Evolutionary conservation across 2,888 invertebrate genomes (phyloP), one percentile per base, ranked within the genome.

Genomic region (Papilio gigon): DNA sequence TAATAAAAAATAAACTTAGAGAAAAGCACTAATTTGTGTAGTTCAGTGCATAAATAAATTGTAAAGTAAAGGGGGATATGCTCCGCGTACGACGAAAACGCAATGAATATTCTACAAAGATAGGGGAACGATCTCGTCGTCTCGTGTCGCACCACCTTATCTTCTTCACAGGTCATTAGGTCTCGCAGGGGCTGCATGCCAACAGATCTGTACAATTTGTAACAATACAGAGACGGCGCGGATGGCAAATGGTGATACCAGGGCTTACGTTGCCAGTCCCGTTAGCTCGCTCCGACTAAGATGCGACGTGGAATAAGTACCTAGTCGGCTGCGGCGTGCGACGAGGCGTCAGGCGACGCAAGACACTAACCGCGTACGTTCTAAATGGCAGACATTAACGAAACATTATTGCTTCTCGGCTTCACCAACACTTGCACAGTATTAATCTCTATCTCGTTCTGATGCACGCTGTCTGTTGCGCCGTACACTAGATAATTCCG

Each of bases 121-220:
- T 89, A 88, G 83, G 83, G 81, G 83, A 83, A 81, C 84, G 86
- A 89, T 89, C 84, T 84, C 84, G 85, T 84, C 84, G 84, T 80
- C 84, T 84, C 78, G 78, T 82, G 84, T 82, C 81, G 83, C 82
- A 76, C 84, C 84, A 86, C 87, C 92, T 92, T 93, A 93, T 93
- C 93, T 92, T 82, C 86, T 93, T 93, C 90, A 93, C 92, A 88
- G 90, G 88, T 92, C 92, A 92, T 92, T 92, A 92, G 88, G 85
- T 85, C 80, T 78, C 85, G 81, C 85, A 86, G 84, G 81, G 84
- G 81, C 80, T 77, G 83, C 80, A 83, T 84, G 82, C 81, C 78
- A 84, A 79, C 83, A 88, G 85, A 88, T 87, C 88, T 86, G 78
- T 84, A 80, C 85, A 83, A 88, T 90, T 92, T 90, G 87, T 88